phyloP scores from a whole-genome alignment of 2,888 invertebrate species.

The Drosophila lacicola region DNA sequence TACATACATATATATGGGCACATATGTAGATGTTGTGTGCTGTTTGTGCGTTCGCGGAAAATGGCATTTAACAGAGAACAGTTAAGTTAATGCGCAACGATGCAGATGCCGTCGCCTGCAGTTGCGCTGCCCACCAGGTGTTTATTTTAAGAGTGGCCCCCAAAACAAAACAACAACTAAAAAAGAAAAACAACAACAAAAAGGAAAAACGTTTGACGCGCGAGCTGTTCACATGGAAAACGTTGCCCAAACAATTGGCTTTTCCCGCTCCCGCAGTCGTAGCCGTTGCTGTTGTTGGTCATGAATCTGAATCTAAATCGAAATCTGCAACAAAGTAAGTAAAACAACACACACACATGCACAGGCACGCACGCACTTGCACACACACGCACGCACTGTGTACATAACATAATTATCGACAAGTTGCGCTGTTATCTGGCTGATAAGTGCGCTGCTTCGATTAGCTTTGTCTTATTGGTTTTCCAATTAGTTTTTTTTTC shows the following conservation, averaged over 20 bases:
- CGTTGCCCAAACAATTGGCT: slow-evolving; percentile 48
- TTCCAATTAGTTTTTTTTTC: slow-evolving; percentile 67
- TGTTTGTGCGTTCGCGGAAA: slow-evolving; percentile 47
- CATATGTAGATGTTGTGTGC: slow-evolving; percentile 34
- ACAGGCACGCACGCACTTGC: background rate
- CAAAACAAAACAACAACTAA: slow-evolving; percentile 11
- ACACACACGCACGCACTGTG: background rate
- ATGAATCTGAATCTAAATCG: slow-evolving; percentile 78
- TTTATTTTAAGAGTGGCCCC: slow-evolving; percentile 47
- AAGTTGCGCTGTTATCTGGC: slow-evolving; percentile 52
- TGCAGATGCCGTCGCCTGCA: slow-evolving; percentile 54
- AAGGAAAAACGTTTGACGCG: slow-evolving; percentile 20
- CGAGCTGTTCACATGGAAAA: slow-evolving; percentile 48
- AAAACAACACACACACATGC: slow-evolving; percentile 6
- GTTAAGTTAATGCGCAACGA: slow-evolving; percentile 59
- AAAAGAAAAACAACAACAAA: slow-evolving; percentile 9
- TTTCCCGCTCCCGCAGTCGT: slow-evolving; percentile 49
- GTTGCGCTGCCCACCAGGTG: slow-evolving; percentile 51
- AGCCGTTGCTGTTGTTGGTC: slow-evolving; percentile 59
- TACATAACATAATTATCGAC: slow-evolving; percentile 60
- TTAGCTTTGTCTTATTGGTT: slow-evolving; percentile 64
- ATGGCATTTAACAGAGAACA: slow-evolving; percentile 53
- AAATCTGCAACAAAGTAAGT: slow-evolving; percentile 83
- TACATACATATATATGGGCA: slow-evolving; percentile 6
- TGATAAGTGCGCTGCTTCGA: slow-evolving; percentile 64